phyloP scores from a whole-genome alignment of 2,888 invertebrate species.

The Pandemis cinnamomeana region DNA sequence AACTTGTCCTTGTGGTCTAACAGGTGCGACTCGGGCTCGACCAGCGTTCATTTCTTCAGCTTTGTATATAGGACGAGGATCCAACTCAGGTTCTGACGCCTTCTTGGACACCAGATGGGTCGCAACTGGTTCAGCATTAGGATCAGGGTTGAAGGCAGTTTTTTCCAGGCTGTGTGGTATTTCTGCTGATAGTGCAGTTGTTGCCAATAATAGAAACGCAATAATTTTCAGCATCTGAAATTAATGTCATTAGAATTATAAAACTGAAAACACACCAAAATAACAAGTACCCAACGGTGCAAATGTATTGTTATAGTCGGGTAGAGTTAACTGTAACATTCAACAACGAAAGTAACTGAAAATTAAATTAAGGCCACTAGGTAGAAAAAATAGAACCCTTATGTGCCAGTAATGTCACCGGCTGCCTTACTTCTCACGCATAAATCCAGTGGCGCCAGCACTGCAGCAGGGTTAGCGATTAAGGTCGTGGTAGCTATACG shows the following conservation, averaged over 20 bases:
- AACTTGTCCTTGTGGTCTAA: conserved; percentile 61
- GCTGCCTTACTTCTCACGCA: too few relatives aligned
- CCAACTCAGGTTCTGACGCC: conserved; percentile 50
- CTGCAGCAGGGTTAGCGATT: too few relatives aligned
- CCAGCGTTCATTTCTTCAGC: conserved; percentile 59
- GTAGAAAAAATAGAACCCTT: too few relatives aligned
- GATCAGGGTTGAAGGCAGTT: conserved; percentile 58
- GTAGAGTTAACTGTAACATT: too few relatives aligned
- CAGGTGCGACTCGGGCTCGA: conserved; percentile 67
- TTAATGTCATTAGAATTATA: not conserved
- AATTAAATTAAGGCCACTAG: too few relatives aligned
- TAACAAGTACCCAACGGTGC: too few relatives aligned
- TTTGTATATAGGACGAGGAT: conserved; percentile 68
- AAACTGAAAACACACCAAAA: too few relatives aligned
- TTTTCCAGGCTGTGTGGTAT: conserved; percentile 60
- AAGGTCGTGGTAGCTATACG: too few relatives aligned
- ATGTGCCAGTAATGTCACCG: too few relatives aligned
- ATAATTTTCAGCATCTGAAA: conserved; percentile 69
- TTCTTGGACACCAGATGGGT: conserved; percentile 58
- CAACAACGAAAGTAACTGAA: too few relatives aligned
- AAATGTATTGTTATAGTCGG: too few relatives aligned
- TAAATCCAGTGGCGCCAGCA: too few relatives aligned
- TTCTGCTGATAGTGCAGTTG: conserved; percentile 63
- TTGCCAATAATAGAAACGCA: conserved; percentile 51
- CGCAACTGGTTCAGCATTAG: conserved; percentile 56